Evolutionary conservation across 2,113 vertebrate genomes (phyloP), one percentile per base, ranked within the genome.

Genomic region (Etia nguti): DNA sequence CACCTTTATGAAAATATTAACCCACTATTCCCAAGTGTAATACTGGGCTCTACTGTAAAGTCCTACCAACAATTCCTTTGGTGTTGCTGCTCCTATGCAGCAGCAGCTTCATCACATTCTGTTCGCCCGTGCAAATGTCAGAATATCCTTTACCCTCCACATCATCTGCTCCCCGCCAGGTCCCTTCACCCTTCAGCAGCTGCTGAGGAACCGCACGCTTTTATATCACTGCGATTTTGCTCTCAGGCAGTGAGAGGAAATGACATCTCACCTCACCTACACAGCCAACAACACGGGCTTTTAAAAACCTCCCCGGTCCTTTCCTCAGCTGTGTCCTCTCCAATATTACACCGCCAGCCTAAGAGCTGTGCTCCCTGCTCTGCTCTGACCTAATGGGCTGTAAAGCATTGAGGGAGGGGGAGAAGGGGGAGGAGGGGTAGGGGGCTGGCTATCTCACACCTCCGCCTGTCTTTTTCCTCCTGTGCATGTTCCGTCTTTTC

Each of bases 341-440:
- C 82, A 24, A 48, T 55, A 73, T 88, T 90, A 92, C 92, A 89
- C 88, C 29, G 8, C 26, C 43, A 52, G 89, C 73, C 90, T 86
- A 59, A 90, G 90, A 91, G 87, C 87, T 16, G 26, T n/a, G 24
- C 73, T 88, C 80, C 82, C 79, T 62, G 79, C 81, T 89, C 81
- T 2, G 65, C 84, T 91, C 85, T 91, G 91, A 93, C 91, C 89
- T 93, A 92, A 94, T 93, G 92, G 91, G 88, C 90, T 90, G 88
- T 88, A 85, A 92, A 86, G 80, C 81, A 75, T 24, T 7, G 15
- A 31, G 6, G 36, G 46, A 2, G 8, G 48, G 90, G 56, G 20
- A 70, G 41, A 26, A 38, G 4, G 3, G 18, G 68, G 13, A 46
- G 48, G 12, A 11, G 43, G 90, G 75, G 26, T 65, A 31, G 43